These are phyloP conservation scores for Vidua macroura DNA, from an alignment of 2,113 vertebrate species.

Conservation along the genomic window DNA sequence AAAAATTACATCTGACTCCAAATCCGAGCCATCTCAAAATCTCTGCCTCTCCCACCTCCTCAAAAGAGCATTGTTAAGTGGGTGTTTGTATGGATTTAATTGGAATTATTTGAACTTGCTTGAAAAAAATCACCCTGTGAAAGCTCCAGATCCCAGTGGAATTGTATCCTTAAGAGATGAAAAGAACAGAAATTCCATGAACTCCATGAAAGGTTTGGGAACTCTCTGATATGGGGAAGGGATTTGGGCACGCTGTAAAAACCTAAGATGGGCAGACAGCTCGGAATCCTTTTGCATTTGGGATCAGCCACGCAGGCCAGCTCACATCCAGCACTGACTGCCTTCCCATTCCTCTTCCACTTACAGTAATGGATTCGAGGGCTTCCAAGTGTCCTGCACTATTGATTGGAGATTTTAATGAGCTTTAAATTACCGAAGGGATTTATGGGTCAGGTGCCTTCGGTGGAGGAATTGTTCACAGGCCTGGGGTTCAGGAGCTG, in stretches of 20 bases:
- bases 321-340: background rate
- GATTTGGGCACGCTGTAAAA: background rate
- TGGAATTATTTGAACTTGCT: background rate
- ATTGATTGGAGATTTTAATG: slow-evolving; percentile 10
- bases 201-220: background rate
- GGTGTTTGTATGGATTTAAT: background rate
- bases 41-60: background rate
- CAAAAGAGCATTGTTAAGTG: background rate
- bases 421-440: background rate
- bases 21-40: background rate
- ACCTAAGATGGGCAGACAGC: accelerated
- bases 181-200: background rate
- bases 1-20: slow-evolving; percentile 6
- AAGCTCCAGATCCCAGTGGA: background rate
- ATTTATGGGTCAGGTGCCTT: background rate
- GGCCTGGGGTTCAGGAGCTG: background rate
- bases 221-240: background rate
- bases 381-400: slow-evolving; percentile 15
- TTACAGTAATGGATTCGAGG: background rate
- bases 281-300: background rate
- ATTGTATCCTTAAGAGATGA: background rate
- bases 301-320: background rate
- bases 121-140: background rate
- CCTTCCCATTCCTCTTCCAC: background rate
- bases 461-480: background rate